Evolutionary conservation across 2,797 vertebrate genomes (phyloP), one percentile per base, ranked within the genome.

Genomic region (Anas capensis): DNA sequence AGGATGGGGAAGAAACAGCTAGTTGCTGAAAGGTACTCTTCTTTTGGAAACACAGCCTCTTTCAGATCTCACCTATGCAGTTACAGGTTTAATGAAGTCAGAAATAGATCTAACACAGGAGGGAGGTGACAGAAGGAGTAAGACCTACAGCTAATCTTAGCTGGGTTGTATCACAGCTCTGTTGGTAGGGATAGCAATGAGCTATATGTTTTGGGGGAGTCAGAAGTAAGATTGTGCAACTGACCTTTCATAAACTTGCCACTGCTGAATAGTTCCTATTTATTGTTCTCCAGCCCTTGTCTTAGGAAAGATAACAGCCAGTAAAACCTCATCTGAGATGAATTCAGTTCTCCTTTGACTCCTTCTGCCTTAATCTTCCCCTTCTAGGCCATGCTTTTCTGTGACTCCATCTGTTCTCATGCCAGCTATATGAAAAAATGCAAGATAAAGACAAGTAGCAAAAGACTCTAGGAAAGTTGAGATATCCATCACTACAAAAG

Each of bases 321-420:
- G 54, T 76, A 91, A 92, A 90, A 80, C 51, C 92, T 85, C 36
- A 72, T 79, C n/a, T 72, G 60, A 70, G 71, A 66, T 82, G 0
- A 86, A 68, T 82, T 92, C 36, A 48, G 29, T 53, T 93, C 51
- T 92, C 26, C 48, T 88, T 84, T 76, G 36, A 86, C 54, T 90
- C 53, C 38, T 75, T 78, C 58, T 92, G 68, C 62, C 68, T 93
- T 89, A 73, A 36, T 89, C 71, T 92, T 85, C 38, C 29, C n/a
- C 34, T 94, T 48, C 51, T 23, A 89, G 68, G 68, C 71, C 72
- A 26, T 33, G 33, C 24, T 82, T 87, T 92, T 77, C 75, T 85
- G 57, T 11, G 3, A 82, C 24, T 89, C 78, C 64, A 80, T 80
- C 62, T 92, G 86, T 91, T 91, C 71, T 77, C 38, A 73, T 93